Base-by-base conservation (phyloP, 2,888 invertebrate genomes). In the Scaptomyza parva region DNA sequence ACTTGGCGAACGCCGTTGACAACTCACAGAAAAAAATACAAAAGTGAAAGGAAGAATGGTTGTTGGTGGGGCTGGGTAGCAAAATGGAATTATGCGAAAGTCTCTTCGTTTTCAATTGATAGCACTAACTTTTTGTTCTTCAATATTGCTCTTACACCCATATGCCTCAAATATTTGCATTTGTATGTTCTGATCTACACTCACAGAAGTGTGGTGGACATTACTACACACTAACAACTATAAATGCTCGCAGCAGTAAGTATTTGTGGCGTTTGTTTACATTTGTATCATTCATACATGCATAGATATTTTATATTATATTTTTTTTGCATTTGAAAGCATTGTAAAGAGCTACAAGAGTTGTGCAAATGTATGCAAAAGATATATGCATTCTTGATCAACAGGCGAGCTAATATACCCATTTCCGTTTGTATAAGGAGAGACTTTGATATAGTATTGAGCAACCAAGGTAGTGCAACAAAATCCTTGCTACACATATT, bases 191-290 rank as follows among this genome's bases (percentile, higher is more conserved):
- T 37, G 33, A 39, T 37, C 4, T 14, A 14, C 14, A 14, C 14
- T 7, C 28, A 11, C 28, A 30, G 45, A 57, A 52, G 26, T 47
- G 30, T 50, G 35, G 26, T 20, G 28, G 28, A 45, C 12, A 53
- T 14, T 4, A 30, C 40, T 45, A 47, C 33, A 9, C n/a, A n/a
- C n/a, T 26, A n/a, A 35, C 14, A 14, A 35, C 17, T 37, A 17
- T 3, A 53, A 76, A 66, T 26, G 44, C 74, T 55, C n/a, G 9
- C 50, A 45, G 48, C 59, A 57, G 26, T 50, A 78, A 76, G 64
- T 78, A 86, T 84, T 83, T 80, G 61, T 86, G 73, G 60, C 84
- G 86, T 70, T 76, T 71, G 69, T 61, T 82, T 86, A 73, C 83
- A 82, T 78, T 78, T 73, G 52, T 53, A 64, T 60, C 67, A 70